Evolutionary conservation across 2,797 vertebrate genomes (phyloP).

Genomic region (Oreochromis mossambicus): DNA sequence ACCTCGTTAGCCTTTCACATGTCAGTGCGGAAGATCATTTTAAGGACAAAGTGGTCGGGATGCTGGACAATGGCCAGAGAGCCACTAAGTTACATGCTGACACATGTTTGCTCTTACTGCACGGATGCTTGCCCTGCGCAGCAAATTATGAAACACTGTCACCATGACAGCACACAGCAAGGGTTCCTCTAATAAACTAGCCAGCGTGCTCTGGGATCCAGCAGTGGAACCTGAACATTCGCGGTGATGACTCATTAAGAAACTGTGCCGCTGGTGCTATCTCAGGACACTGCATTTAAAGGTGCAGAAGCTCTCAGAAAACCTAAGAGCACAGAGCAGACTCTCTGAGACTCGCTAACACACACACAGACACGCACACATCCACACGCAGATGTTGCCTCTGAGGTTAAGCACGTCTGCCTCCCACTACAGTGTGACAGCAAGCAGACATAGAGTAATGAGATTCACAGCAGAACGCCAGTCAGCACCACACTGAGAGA

Average conservation of each 20-base stretch:
- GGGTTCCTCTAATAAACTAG: slow-evolving; percentile 64
- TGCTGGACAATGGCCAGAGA: slow-evolving; percentile 35
- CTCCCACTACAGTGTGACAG: slow-evolving; percentile 62
- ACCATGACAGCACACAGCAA: slow-evolving; percentile 27
- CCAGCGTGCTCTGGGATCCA: slow-evolving; percentile 61
- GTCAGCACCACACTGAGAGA: slow-evolving; percentile 52
- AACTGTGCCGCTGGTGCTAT: neutral
- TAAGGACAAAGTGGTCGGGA: slow-evolving; percentile 32
- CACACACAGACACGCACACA: neutral
- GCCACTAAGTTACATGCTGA: slow-evolving; percentile 48
- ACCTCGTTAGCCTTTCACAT: slow-evolving; percentile 8
- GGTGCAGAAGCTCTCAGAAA: neutral
- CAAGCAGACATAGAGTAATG: slow-evolving; percentile 70
- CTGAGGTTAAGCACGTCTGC: slow-evolving; percentile 55
- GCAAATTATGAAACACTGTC: slow-evolving; percentile 61
- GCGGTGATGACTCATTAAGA: neutral
- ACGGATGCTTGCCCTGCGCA: slow-evolving; percentile 40
- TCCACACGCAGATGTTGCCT: slow-evolving; percentile 52
- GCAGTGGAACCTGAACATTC: slow-evolving; percentile 31
- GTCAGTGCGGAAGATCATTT: slow-evolving; percentile 7
- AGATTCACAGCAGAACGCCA: slow-evolving; percentile 61
- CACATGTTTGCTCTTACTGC: slow-evolving; percentile 45
- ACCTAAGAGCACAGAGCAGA: neutral
- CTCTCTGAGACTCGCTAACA: neutral
- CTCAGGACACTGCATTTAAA: slow-evolving; percentile 31